phyloP scores from a whole-genome alignment of 2,113 vertebrate genomes.

The Diadophis punctatus region DNA sequence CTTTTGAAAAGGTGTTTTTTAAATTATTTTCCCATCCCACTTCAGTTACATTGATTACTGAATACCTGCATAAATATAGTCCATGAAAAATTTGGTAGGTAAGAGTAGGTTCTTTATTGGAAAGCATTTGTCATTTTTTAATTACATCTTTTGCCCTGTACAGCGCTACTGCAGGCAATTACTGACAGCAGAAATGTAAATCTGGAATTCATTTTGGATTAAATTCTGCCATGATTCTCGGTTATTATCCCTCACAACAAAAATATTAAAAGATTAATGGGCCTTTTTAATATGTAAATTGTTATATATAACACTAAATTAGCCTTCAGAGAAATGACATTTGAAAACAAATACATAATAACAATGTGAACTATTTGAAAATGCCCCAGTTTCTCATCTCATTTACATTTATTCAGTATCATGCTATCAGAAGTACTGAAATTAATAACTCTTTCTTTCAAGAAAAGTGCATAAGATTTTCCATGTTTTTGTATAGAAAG shows the following conservation, averaged over 20 bases:
- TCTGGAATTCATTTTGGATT: constrained; percentile 49
- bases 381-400: constrained; percentile 28
- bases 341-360: not conserved
- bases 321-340: constrained; percentile 3
- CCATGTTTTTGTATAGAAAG: not conserved
- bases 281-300: constrained; percentile 36
- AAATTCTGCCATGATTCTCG: constrained; percentile 30
- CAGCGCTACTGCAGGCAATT: constrained; percentile 35
- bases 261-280: constrained; percentile 47
- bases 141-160: constrained; percentile 37
- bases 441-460: not conserved
- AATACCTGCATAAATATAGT: constrained; percentile 21
- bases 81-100: constrained; percentile 17
- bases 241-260: constrained; percentile 38
- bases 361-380: not conserved
- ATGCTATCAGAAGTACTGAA: not conserved
- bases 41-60: not conserved
- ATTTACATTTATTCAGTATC: constrained; percentile 9
- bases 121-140: constrained; percentile 18
- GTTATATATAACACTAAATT: constrained; percentile 31
- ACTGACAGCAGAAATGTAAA: constrained; percentile 41
- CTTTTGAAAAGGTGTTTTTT: not conserved
- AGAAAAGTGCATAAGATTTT: not conserved
- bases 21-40: not conserved
- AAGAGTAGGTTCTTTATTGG: constrained; percentile 4